These are phyloP conservation scores for Callionymus lyra DNA, from an alignment of 2,113 vertebrate species.

Conservation along the genomic window DNA sequence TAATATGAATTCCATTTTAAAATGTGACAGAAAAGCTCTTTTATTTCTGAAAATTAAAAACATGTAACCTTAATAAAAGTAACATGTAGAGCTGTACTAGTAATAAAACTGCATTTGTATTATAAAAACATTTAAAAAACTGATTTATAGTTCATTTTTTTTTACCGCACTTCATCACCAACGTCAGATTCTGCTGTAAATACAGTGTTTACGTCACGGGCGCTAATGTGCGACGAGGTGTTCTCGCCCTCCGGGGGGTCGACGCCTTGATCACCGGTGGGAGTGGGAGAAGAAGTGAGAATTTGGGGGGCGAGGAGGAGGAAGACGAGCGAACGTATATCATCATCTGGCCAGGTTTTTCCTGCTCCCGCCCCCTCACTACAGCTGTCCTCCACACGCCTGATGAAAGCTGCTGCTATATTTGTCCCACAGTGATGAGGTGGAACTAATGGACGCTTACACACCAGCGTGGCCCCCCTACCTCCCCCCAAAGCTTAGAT, in stretches of 20 bases:
- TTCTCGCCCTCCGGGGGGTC: conserved; percentile 31
- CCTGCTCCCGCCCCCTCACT: conserved; percentile 44
- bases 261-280: conserved; percentile 20
- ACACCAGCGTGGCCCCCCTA: conserved; percentile 58
- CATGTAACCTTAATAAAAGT: too few relatives aligned
- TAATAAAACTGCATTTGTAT: too few relatives aligned
- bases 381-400: conserved; percentile 57
- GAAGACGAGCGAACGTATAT: conserved; percentile 41
- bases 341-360: conserved; percentile 61
- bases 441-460: conserved; percentile 64
- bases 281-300: conserved; percentile 32
- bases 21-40: too few relatives aligned
- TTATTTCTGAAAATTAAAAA: too few relatives aligned
- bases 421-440: conserved; percentile 65
- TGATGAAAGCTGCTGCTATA: conserved; percentile 57
- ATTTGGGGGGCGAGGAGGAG: conserved; percentile 22
- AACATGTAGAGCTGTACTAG: too few relatives aligned
- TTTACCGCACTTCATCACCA: too few relatives aligned
- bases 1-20: too few relatives aligned
- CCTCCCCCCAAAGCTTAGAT: conserved; percentile 33
- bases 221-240: conserved; percentile 25
- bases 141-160: too few relatives aligned
- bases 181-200: neutral
- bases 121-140: too few relatives aligned
- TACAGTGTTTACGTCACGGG: conserved; percentile 9